Conservation (phyloP, 2,113 vertebrate species). For the Castor canadensis region DNA sequence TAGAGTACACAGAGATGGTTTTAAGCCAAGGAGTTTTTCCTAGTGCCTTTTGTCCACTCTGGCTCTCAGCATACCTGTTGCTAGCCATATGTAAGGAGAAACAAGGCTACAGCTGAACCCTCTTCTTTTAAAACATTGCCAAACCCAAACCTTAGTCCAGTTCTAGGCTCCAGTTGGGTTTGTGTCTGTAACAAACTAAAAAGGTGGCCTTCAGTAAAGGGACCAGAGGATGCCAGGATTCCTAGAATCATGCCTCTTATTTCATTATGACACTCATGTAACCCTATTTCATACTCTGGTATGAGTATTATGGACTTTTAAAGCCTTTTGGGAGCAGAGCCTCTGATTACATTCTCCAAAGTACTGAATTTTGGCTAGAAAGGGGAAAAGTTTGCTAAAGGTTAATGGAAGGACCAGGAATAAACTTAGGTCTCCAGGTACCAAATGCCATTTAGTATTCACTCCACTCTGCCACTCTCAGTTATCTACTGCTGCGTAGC, state of each 20-base stretch:
- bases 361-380: neutral
- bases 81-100: neutral
- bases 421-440: neutral
- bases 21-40: neutral
- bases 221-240: neutral
- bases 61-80: neutral
- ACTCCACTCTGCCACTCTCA: neutral
- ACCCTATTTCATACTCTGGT: no score
- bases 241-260: neutral
- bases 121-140: neutral
- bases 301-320: no score
- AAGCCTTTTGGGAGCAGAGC: neutral
- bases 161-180: neutral
- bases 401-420: neutral
- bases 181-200: neutral
- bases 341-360: neutral
- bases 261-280: neutral
- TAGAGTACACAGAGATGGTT: neutral
- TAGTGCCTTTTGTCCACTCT: neutral
- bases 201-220: neutral
- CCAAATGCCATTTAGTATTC: neutral
- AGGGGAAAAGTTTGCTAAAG: neutral
- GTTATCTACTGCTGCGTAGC: neutral
- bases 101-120: neutral
- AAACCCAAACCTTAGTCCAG: accelerated